Percentiles rank a stretch among this genome's conserved stretches.
These are phyloP conservation scores for Congeria kusceri DNA, from an alignment of 2,888 invertebrate species.

Conservation along the genomic window DNA sequence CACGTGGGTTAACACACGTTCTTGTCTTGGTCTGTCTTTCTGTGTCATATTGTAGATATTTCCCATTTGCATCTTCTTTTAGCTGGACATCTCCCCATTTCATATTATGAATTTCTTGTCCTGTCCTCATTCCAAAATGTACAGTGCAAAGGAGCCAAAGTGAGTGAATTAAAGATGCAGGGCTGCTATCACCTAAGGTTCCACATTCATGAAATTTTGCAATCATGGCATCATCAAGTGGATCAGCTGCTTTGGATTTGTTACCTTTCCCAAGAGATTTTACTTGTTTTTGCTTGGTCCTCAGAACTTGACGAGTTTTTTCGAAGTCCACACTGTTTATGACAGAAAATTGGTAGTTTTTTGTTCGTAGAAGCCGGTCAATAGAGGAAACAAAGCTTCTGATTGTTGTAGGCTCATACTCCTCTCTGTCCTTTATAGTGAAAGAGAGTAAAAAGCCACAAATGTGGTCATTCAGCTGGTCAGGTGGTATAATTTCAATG, in stretches of 20 bases:
- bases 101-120: constrained; percentile 33
- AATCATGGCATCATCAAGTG: not conserved
- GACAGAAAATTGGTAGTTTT: constrained; percentile 63
- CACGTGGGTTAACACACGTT: constrained; percentile 34
- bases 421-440: constrained; percentile 66
- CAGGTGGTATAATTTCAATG: constrained; percentile 67
- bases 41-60: constrained; percentile 19
- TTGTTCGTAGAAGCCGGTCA: constrained; percentile 64
- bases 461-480: constrained; percentile 64
- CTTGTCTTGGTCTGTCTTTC: constrained; percentile 48
- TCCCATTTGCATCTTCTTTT: constrained; percentile 47
- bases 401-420: constrained; percentile 71
- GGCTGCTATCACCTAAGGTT: constrained; percentile 3
- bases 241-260: constrained; percentile 50
- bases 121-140: constrained; percentile 42
- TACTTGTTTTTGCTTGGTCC: constrained; percentile 67
- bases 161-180: constrained; percentile 33
- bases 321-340: constrained; percentile 65
- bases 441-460: constrained; percentile 68
- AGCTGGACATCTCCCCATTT: constrained; percentile 41
- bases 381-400: constrained; percentile 69
- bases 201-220: not conserved
- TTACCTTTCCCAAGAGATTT: constrained; percentile 68
- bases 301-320: constrained; percentile 65
- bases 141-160: constrained; percentile 40